A percentile compares a stretch with the other conserved stretches of the same genome.
phyloP scores from a whole-genome alignment of 2,113 vertebrate genomes.

The Scartelaos histophorus region DNA sequence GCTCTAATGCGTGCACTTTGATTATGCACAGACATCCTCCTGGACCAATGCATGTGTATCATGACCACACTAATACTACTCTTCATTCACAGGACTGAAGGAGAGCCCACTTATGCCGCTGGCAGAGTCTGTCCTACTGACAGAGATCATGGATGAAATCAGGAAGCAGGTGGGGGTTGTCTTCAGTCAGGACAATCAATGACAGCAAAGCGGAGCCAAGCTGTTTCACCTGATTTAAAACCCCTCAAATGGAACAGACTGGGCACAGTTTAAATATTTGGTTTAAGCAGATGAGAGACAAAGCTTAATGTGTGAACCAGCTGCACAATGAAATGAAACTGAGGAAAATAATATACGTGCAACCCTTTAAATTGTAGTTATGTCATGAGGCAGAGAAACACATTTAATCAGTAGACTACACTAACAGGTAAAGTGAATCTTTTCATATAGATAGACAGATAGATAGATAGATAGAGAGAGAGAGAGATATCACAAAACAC shows the following conservation, averaged over 20 bases:
- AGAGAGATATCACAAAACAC: too few relatives aligned
- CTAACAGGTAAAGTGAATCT: not conserved
- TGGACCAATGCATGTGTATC: conserved; percentile 8
- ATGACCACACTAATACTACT: conserved; percentile 8
- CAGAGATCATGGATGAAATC: conserved; percentile 78
- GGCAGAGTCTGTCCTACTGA: conserved; percentile 74
- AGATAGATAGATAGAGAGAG: too few relatives aligned
- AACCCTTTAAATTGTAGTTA: not conserved
- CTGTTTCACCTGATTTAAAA: conserved; percentile 38
- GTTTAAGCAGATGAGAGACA: conserved; percentile 35
- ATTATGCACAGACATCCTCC: conserved; percentile 5
- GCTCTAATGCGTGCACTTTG: conserved; percentile 11
- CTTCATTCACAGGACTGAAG: conserved; percentile 71
- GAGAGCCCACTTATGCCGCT: conserved; percentile 78
- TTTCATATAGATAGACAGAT: too few relatives aligned
- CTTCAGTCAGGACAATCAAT: conserved; percentile 71
- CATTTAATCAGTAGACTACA: not conserved
- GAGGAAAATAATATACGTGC: not conserved
- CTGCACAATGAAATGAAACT: not conserved
- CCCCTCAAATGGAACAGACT: conserved; percentile 20
- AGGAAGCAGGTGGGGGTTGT: conserved; percentile 73
- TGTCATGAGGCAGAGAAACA: not conserved
- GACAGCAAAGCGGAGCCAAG: conserved; percentile 33
- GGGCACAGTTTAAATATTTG: conserved; percentile 21
- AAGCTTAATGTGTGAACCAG: conserved; percentile 18